phyloP scores from a whole-genome alignment of 2,797 vertebrate genomes.

The Syngnathus acus region DNA sequence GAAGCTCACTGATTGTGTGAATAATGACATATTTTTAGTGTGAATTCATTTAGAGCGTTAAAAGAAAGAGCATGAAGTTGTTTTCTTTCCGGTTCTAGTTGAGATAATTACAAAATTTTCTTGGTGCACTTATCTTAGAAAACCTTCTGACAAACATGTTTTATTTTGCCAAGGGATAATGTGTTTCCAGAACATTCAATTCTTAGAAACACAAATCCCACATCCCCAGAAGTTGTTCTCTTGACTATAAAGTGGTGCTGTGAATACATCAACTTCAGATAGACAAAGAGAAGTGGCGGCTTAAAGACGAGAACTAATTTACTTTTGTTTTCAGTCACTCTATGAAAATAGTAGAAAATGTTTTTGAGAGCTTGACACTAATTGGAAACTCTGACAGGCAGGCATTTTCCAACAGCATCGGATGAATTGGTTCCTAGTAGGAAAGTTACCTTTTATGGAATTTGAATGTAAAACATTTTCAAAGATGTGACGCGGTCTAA shows the following conservation, averaged over 20 bases:
- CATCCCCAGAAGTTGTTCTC: constrained; percentile 12
- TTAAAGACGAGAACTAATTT: neutral
- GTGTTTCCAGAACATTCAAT: constrained; percentile 35
- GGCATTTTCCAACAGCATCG: too few relatives aligned
- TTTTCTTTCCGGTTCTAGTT: neutral
- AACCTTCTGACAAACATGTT: constrained; percentile 21
- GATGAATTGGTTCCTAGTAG: too few relatives aligned
- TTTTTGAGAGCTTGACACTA: neutral
- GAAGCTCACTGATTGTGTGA: neutral
- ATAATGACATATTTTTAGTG: neutral
- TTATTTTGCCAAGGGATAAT: constrained; percentile 26
- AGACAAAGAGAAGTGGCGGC: neutral
- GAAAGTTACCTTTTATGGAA: neutral
- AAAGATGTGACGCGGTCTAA: neutral
- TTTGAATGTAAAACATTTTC: neutral
- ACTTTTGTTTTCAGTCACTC: neutral
- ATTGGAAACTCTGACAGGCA: too few relatives aligned
- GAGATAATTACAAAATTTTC: neutral
- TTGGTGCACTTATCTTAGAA: neutral
- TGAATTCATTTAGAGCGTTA: neutral
- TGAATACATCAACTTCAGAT: neutral
- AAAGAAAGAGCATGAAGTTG: neutral
- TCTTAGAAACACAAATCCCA: constrained; percentile 30
- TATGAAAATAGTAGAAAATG: neutral
- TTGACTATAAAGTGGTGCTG: constrained; percentile 23